Conservation (phyloP, 37 sponge, comb jelly and placozoan species). For the Crambe crambe region DNA sequence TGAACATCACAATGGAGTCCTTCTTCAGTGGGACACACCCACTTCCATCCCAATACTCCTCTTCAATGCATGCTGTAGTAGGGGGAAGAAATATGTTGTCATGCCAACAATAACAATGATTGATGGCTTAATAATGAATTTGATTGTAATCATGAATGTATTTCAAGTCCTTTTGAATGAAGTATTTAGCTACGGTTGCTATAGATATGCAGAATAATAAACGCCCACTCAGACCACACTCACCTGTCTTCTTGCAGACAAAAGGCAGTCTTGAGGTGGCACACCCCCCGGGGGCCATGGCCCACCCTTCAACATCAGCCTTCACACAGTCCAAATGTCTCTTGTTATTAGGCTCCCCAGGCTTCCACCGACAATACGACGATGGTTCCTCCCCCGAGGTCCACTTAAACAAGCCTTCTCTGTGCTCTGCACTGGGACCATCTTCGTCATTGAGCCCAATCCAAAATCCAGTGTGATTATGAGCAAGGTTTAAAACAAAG, state of each 20-base stretch:
- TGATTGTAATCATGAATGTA: not conserved
- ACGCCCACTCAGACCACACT: no score
- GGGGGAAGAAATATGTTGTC: no score
- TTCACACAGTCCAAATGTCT: conserved; percentile 56
- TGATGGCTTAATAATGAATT: no score
- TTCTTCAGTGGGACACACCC: no score
- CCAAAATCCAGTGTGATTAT: conserved; percentile 40
- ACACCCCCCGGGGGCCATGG: conserved; percentile 60
- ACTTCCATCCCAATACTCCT: no score
- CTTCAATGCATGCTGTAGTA: no score
- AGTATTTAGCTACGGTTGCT: not conserved
- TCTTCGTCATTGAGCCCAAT: conserved; percentile 61
- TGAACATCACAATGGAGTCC: not conserved
- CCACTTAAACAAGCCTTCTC: conserved; percentile 62
- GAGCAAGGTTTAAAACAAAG: conserved; percentile 35
- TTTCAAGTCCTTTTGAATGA: not conserved
- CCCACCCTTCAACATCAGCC: conserved; percentile 38
- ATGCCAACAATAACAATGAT: no score
- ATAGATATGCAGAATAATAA: not conserved
- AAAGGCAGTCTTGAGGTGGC: conserved; percentile 44
- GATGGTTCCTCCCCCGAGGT: conserved; percentile 12
- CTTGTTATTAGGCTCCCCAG: conserved; percentile 44
- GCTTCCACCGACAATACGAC: conserved; percentile 27
- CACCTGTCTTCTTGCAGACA: conserved; percentile 68
- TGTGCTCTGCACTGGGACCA: not conserved